Base-by-base conservation (phyloP, 2,113 vertebrate genomes). In the Mionectes macconnelli region DNA sequence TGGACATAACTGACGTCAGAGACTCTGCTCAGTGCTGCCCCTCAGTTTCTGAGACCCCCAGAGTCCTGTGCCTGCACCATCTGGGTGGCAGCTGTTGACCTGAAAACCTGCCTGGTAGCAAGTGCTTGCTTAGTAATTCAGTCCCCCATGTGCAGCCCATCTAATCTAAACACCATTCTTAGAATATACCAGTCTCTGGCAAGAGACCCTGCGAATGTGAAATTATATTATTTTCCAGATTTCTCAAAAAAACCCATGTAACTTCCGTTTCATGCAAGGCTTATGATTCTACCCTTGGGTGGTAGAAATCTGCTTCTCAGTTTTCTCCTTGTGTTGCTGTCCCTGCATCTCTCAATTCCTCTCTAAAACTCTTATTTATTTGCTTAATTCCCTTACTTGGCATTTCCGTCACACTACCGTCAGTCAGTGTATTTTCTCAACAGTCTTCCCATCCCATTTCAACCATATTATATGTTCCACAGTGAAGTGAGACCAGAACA, bases 1-100 rank as follows among this genome's bases (percentile, higher is more conserved):
- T 49, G 40, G 53, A 13, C 0, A 0, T 70, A 60, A 18, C 3
- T 52, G 57, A 31, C 45, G 59, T 30, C 37, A 42, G 57, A 82
- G 72, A 37, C 27, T 0, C 37, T 37, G 28, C 35, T 67, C 25
- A 16, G 44, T 66, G 59, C 57, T 64, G 45, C 24, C 69, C 24
- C 31, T 78, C 2, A 0, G 35, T 27, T 47, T 22, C 47, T 35
- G 53, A 0, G 0, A 23, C 12, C 16, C 39, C 8, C 35, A 1
- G 24, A 22, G 13, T 28, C 35, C 4, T 0, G 1, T 21, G 33
- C 63, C 49, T 66, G 44, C 2, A 2, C 19, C 17, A 7, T 12
- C 50, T 2, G 4, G 49, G 28, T 7, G 3, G 53, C 53, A 55
- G 53, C 47, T 87, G 30, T 14, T 70, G 39, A 27, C 39, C 44